Conservation (phyloP, 2,113 vertebrate species). For the Otis tarda region DNA sequence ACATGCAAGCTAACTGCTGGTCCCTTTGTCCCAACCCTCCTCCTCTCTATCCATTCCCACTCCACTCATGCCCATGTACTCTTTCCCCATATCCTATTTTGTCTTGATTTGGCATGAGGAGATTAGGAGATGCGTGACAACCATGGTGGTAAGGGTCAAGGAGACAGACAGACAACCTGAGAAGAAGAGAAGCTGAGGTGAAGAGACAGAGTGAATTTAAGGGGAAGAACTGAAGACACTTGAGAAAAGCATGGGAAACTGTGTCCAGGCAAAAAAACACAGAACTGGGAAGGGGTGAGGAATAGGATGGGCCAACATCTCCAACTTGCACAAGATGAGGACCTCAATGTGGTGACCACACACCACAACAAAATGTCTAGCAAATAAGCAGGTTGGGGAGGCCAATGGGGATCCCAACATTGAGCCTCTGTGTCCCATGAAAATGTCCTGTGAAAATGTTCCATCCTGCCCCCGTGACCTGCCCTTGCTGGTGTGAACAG, state of each 20-base stretch:
- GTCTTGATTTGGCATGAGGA: not conserved
- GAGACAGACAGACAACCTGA: not conserved
- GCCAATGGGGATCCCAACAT: not conserved
- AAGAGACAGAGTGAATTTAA: not conserved
- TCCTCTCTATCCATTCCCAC: accelerated
- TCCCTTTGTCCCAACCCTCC: not conserved
- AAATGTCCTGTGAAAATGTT: not conserved
- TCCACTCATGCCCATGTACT: not conserved
- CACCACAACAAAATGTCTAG: accelerated
- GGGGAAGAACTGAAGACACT: not conserved
- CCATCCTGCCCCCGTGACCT: not conserved
- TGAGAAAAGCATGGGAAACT: not conserved
- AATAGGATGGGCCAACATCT: not conserved
- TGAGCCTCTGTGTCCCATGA: not conserved
- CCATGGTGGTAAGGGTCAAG: not conserved
- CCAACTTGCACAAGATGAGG: not conserved
- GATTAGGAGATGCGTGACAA: not conserved
- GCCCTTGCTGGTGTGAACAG: not conserved
- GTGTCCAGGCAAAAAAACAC: not conserved
- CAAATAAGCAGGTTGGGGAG: not conserved
- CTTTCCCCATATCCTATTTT: not conserved
- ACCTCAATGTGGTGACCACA: accelerated
- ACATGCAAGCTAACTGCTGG: accelerated
- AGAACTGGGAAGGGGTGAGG: not conserved
- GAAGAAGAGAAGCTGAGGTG: too few relatives aligned